phyloP scores from a whole-genome alignment of 2,113 vertebrate species.

The Apistogramma diplotaenia region DNA sequence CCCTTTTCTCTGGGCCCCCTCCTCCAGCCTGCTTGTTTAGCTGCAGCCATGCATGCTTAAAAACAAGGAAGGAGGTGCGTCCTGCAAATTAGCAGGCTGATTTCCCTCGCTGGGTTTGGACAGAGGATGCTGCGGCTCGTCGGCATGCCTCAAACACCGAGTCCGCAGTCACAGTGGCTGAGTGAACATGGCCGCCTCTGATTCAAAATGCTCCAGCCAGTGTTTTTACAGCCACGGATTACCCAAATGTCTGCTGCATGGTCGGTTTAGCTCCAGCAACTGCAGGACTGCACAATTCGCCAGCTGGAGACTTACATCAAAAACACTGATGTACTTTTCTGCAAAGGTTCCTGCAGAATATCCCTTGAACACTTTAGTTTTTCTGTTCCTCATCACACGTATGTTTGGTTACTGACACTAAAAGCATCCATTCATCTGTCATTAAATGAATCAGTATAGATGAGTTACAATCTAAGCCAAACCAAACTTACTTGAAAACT shows the following conservation, averaged over 20 bases:
- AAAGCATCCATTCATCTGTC: no score
- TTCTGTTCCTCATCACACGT: no score
- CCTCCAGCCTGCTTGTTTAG: slow-evolving; percentile 47
- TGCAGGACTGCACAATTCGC: background rate
- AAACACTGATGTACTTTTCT: background rate
- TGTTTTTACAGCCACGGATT: slow-evolving; percentile 72
- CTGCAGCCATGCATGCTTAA: slow-evolving; percentile 71
- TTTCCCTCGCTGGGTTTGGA: slow-evolving; percentile 76
- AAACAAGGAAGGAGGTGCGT: slow-evolving; percentile 45
- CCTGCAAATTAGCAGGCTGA: slow-evolving; percentile 78
- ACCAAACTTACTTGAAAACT: background rate
- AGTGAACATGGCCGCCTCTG: slow-evolving; percentile 55
- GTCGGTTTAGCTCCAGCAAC: slow-evolving; percentile 56
- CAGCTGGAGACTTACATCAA: background rate
- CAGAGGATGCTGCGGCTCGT: slow-evolving; percentile 60
- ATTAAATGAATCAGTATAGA: no score
- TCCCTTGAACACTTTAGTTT: no score
- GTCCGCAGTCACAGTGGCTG: slow-evolving; percentile 40
- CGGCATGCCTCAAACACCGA: slow-evolving; percentile 34
- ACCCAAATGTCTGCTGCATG: slow-evolving; percentile 71
- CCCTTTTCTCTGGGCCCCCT: background rate
- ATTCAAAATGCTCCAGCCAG: slow-evolving; percentile 73
- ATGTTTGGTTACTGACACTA: no score
- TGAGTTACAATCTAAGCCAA: background rate
- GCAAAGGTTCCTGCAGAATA: background rate